These are phyloP conservation scores for Scaptomyza pallida DNA, from an alignment of 1,140 invertebrate species.

Conservation along the genomic window DNA sequence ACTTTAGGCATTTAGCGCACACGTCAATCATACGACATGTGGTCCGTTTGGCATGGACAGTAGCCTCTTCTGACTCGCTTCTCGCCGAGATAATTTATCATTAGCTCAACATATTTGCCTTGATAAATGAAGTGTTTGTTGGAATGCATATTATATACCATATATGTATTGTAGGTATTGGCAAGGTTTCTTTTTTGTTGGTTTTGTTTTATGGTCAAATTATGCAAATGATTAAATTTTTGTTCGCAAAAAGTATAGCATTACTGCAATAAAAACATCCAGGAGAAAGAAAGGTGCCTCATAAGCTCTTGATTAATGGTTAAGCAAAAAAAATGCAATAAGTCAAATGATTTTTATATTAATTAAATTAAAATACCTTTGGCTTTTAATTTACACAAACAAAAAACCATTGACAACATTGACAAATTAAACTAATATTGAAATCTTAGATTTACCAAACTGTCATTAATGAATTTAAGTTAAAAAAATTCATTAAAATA, in stretches of 20 bases:
- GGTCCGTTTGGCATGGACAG: conserved; percentile 47
- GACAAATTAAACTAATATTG: neutral
- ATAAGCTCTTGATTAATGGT: conserved; percentile 65
- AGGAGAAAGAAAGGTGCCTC: conserved; percentile 49
- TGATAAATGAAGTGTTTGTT: conserved; percentile 72
- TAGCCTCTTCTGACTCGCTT: neutral
- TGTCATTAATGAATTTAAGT: too few relatives aligned
- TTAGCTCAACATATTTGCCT: conserved; percentile 47
- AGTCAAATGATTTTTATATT: conserved; percentile 35
- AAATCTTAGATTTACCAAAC: too few relatives aligned
- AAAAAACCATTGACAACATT: neutral
- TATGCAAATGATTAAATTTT: conserved; percentile 67
- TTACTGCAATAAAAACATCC: neutral
- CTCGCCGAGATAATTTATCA: conserved; percentile 65
- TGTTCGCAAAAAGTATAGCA: conserved; percentile 44
- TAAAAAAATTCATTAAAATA: too few relatives aligned
- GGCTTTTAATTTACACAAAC: neutral
- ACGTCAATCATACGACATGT: conserved; percentile 81
- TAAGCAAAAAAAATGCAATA: conserved; percentile 12
- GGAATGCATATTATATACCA: neutral
- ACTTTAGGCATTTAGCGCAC: conserved; percentile 63
- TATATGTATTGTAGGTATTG: conserved; percentile 1
- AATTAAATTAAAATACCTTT: conserved; percentile 26
- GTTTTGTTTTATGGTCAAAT: conserved; percentile 75
- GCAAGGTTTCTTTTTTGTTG: conserved; percentile 21